These are phyloP conservation scores for Campoplex nolae DNA, from an alignment of 2,888 invertebrate genomes.

Conservation along the genomic window DNA sequence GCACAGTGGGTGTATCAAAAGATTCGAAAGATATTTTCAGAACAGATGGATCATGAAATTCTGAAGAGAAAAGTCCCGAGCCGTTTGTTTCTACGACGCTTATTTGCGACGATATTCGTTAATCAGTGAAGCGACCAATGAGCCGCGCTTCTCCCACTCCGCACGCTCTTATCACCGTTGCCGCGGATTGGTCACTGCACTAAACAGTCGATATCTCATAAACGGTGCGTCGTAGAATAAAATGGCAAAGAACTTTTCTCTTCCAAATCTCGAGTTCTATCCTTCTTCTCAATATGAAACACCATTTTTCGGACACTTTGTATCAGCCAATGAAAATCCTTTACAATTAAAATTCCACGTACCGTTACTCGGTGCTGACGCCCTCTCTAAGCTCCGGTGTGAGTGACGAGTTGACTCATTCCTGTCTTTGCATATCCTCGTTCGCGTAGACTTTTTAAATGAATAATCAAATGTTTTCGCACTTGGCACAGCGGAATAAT, in stretches of 20 bases:
- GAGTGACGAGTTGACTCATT: conserved; percentile 44
- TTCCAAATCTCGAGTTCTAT: background rate
- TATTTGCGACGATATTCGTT: background rate
- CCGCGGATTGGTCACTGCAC: background rate
- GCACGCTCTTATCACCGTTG: background rate
- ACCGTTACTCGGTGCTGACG: conserved; percentile 57
- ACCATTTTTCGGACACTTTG: background rate
- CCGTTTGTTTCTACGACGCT: background rate
- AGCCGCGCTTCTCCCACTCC: background rate
- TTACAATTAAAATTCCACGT: conserved; percentile 30
- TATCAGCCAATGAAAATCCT: background rate
- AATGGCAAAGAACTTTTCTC: background rate
- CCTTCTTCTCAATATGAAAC: background rate
- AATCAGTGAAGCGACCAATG: background rate
- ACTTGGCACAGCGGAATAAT: conserved; percentile 29
- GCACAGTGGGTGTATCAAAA: background rate
- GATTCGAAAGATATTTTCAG: background rate
- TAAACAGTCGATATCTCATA: background rate
- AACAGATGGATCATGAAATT: background rate
- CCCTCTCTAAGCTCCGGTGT: conserved; percentile 31
- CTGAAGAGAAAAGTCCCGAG: background rate
- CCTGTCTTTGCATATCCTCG: background rate
- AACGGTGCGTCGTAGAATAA: background rate
- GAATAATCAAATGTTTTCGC: conserved; percentile 59
- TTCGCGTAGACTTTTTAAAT: conserved; percentile 16